phyloP scores from a whole-genome alignment of 2,797 vertebrate genomes.

The Buceros bicornis region DNA sequence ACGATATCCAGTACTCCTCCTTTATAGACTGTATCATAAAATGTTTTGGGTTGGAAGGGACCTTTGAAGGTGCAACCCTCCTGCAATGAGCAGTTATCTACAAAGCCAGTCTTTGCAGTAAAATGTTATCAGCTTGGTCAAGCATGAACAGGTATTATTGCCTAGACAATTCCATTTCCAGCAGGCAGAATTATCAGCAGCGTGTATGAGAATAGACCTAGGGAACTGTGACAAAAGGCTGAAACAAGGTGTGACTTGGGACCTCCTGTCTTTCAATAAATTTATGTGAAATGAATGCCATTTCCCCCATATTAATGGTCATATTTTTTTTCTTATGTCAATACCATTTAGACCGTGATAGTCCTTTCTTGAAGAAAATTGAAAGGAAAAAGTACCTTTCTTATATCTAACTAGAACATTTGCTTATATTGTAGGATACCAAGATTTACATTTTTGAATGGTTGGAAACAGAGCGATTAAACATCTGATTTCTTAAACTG shows the following conservation, averaged over 20 bases:
- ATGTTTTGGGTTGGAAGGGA: too few species aligned
- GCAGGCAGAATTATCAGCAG: not conserved
- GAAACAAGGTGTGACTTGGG: not conserved
- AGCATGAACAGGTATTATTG: not conserved
- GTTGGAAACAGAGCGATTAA: not conserved
- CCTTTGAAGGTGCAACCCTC: too few species aligned
- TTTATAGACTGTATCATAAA: not conserved
- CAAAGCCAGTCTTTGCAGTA: not conserved
- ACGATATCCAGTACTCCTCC: not conserved
- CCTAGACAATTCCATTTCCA: not conserved
- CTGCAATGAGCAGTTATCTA: not conserved
- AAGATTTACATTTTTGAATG: not conserved
- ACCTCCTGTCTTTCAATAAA: not conserved
- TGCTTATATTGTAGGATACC: not conserved
- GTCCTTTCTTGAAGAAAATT: not conserved
- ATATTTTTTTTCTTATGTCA: rapidly evolving
- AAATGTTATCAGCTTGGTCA: not conserved
- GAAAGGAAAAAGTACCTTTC: not conserved
- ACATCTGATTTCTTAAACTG: not conserved
- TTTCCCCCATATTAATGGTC: not conserved
- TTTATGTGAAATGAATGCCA: not conserved
- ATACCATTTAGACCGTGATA: not conserved
- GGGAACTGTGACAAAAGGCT: not conserved
- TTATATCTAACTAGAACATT: not conserved
- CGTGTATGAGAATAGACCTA: not conserved